Evolutionary conservation across 2,888 invertebrate species (phyloP).

Genomic region (Epirrhoe alternata): DNA sequence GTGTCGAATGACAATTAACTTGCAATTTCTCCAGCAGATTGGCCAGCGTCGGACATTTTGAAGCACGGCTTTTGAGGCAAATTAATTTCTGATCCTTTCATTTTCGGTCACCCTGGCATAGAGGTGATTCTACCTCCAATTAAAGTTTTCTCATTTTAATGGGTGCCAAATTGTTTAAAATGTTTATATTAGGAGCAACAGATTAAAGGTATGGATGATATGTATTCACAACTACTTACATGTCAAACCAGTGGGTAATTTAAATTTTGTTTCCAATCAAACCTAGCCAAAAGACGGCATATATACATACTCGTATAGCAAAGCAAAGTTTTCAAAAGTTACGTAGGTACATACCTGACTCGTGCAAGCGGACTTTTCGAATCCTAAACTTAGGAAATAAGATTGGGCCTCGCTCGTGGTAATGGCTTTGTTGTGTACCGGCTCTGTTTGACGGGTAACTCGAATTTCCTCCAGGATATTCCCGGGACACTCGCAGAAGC

Average conservation of each 20-base stretch:
- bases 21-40: slow-evolving; percentile 36
- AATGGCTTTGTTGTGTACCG: slow-evolving; percentile 79
- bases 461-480: slow-evolving; percentile 64
- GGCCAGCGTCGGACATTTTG: slow-evolving; percentile 18
- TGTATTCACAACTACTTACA: too few relatives aligned
- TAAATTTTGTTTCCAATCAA: slow-evolving; percentile 12
- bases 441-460: slow-evolving; percentile 66
- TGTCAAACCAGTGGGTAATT: neutral
- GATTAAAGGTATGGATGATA: neutral
- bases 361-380: slow-evolving; percentile 59
- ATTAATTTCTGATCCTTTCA: slow-evolving; percentile 22
- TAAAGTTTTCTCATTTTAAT: slow-evolving; percentile 6
- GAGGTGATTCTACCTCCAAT: slow-evolving; percentile 9
- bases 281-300: slow-evolving; percentile 11
- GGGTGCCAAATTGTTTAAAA: neutral
- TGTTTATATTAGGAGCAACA: neutral
- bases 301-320: slow-evolving; percentile 24
- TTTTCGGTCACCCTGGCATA: slow-evolving; percentile 3
- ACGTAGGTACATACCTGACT: slow-evolving; percentile 39
- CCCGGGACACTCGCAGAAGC: slow-evolving; percentile 60
- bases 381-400: slow-evolving; percentile 69
- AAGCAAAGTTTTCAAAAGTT: slow-evolving; percentile 25
- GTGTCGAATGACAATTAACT: slow-evolving; percentile 46
- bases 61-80: slow-evolving; percentile 13
- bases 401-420: slow-evolving; percentile 65